phyloP scores from a whole-genome alignment of 2,113 vertebrate species.

The Potamarius usumacintae region DNA sequence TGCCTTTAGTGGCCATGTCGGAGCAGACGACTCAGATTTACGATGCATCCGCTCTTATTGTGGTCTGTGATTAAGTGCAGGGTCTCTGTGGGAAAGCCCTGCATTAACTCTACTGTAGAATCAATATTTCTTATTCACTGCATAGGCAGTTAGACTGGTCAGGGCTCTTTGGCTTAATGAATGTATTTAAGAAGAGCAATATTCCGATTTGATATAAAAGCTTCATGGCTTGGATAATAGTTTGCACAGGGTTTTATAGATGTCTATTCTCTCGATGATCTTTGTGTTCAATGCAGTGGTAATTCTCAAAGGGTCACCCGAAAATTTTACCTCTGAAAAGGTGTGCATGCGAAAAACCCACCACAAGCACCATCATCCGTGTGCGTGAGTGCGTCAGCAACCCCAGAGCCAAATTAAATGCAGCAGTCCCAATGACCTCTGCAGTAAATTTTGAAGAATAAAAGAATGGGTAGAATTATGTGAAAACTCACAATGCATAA shows the following conservation, averaged over 20 bases:
- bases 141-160: slow-evolving; percentile 38
- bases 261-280: background rate
- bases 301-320: background rate
- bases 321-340: slow-evolving; percentile 6
- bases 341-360: background rate
- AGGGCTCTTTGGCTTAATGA: slow-evolving; percentile 41
- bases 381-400: slow-evolving; percentile 13
- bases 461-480: slow-evolving; percentile 14
- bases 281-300: slow-evolving; percentile 8
- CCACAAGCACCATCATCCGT: background rate
- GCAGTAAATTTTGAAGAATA: slow-evolving; percentile 35
- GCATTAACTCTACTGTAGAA: slow-evolving; percentile 48
- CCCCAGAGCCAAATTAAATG: slow-evolving; percentile 40
- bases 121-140: slow-evolving; percentile 47
- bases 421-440: slow-evolving; percentile 43
- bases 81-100: slow-evolving; percentile 41
- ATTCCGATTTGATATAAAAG: slow-evolving; percentile 39
- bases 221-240: background rate
- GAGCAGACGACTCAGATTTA: slow-evolving; percentile 50
- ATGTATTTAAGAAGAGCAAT: slow-evolving; percentile 41
- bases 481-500: slow-evolving; percentile 28
- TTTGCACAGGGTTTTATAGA: background rate
- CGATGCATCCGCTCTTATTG: slow-evolving; percentile 39
- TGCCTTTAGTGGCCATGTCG: slow-evolving; percentile 42
- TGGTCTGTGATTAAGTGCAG: slow-evolving; percentile 45